Percentiles rank a stretch among this genome's conserved stretches.
phyloP scores from a whole-genome alignment of 2,888 invertebrate species.

The Tenthredo mesomela region DNA sequence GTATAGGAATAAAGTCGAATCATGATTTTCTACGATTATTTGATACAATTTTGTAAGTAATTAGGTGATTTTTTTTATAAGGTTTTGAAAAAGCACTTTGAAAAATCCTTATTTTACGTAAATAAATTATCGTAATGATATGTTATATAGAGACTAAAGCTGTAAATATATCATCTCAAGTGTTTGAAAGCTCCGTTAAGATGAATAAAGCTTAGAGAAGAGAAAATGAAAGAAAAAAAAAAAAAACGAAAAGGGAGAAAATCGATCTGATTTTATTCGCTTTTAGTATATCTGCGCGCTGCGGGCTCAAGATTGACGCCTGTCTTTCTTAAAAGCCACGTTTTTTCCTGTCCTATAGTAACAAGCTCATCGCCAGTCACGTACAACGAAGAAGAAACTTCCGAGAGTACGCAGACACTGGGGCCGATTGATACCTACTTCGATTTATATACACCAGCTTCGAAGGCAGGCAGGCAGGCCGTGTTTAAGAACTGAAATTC shows the following conservation, averaged over 20 bases:
- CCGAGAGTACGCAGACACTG: neutral
- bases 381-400: neutral
- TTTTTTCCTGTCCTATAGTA: neutral
- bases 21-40: no score
- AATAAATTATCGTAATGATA: neutral
- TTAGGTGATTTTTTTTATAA: no score
- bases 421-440: neutral
- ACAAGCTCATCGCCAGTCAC: neutral
- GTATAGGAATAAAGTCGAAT: no score
- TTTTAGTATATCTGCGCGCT: neutral
- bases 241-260: neutral
- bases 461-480: neutral
- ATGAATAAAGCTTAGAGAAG: neutral
- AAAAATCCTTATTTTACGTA: neutral
- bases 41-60: no score
- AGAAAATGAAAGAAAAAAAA: neutral
- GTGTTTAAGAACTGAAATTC: constrained; percentile 41
- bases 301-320: neutral
- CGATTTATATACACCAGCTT: constrained; percentile 21
- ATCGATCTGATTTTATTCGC: neutral
- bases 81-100: neutral
- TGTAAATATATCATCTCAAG: neutral
- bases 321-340: neutral
- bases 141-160: neutral
- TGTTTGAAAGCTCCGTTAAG: neutral